Base-by-base conservation (phyloP, 1,140 invertebrate genomes). In the Ceratina australensis region DNA sequence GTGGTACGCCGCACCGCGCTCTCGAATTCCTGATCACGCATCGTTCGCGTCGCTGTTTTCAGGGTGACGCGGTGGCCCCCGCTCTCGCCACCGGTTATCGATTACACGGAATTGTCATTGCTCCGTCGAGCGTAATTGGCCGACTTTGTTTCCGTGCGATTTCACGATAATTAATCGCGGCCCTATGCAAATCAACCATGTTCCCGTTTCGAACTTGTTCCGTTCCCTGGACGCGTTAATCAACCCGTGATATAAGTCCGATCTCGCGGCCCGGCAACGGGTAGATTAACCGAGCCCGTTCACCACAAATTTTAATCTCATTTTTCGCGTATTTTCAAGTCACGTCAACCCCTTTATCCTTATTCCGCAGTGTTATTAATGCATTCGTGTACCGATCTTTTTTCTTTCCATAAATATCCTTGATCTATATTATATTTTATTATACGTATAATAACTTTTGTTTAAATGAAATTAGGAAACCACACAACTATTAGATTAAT, bases 81-180 rank as follows among this genome's bases (percentile, higher is more conserved):
- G 18, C 54, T 8, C 33, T 52, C 50, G 15, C 18, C 18, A 24
- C 5, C 24, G 47, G 47, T 75, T 47, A 59, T 28, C 64, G 52
- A 60, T 75, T 68, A 75, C 24, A 59, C 12, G 42, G 33, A 59
- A 75, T 59, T 68, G 73, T 75, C 56, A 49, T 75, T 67, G 63
- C 33, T 64, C 60, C 33, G 22, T 33, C 24, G 33, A 60, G 63
- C 42, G 65, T 60, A 76, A 69, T 76, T 76, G 26, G 65, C 47
- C 73, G 65, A 68, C 42, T 76, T 76, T 47, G 73, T 69, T 76
- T 69, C 66, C 56, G 24, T n/a, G 47, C 64, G 57, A 69, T 68
- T 68, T 60, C 49, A 22, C 65, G 42, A 60, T 69, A 76, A 76
- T 60, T 76, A 76, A 76, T 76, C 66, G 73, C 26, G 13, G 16